These are phyloP conservation scores for Xenopus laevis DNA, from an alignment of 2,113 vertebrate species.

Conservation along the genomic window DNA sequence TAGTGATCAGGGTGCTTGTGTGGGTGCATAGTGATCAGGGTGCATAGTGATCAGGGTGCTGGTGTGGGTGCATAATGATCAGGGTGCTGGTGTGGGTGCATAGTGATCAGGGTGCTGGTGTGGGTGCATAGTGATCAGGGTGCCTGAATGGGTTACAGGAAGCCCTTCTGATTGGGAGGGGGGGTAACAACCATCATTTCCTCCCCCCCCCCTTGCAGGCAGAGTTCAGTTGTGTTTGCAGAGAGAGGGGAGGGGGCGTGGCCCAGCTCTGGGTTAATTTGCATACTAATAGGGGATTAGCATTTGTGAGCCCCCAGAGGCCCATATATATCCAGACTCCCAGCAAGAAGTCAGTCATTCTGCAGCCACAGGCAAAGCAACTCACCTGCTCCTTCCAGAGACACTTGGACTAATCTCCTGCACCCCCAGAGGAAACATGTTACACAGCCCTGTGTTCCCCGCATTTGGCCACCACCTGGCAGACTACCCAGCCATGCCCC, in stretches of 20 bases:
- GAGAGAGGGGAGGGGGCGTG: not conserved
- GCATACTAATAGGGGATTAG: constrained; percentile 22
- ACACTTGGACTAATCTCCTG: not conserved
- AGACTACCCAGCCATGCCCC: not conserved
- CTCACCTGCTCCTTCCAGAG: not conserved
- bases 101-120: too few species aligned
- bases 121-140: not conserved
- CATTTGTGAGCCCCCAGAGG: constrained; percentile 8
- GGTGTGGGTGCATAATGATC: not conserved
- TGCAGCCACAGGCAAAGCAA: not conserved
- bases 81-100: not conserved
- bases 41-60: too few species aligned
- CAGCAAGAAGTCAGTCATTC: too few species aligned
- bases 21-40: not conserved
- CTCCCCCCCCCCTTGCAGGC: not conserved
- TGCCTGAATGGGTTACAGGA: not conserved
- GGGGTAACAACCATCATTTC: not conserved
- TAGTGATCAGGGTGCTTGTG: too few species aligned
- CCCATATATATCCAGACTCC: constrained; percentile 11
- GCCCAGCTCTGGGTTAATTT: constrained; percentile 10
- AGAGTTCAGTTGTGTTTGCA: constrained; percentile 12
- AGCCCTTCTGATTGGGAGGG: not conserved
- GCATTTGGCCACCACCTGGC: not conserved
- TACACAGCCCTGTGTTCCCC: not conserved
- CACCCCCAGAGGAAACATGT: not conserved